Evolutionary conservation across 1,140 invertebrate genomes (phyloP), one percentile per base, ranked within the genome.

Genomic region (Ephestia elutella): DNA sequence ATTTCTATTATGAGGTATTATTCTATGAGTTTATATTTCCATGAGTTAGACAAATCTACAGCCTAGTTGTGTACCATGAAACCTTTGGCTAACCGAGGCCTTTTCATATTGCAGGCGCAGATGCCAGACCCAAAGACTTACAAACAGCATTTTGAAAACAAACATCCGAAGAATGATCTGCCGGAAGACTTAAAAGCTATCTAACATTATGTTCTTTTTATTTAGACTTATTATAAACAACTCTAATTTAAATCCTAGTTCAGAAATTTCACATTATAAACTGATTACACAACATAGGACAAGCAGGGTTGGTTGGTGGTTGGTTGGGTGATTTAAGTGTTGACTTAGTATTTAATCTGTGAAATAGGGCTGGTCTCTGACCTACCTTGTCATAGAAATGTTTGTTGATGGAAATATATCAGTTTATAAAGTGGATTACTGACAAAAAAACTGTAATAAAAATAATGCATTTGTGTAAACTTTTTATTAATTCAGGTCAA

Each of bases 51-150:
- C n/a, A n/a, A n/a, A n/a, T n/a, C n/a, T n/a, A n/a, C n/a, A n/a
- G n/a, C n/a, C n/a, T n/a, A n/a, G n/a, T n/a, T n/a, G n/a, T n/a
- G n/a, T 62, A 49, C 11, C 18, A 49, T 19, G 5, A 17, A 5
- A 49, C 18, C n/a, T n/a, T n/a, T 50, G 20, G 18, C 17, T 50
- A 19, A 20, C 9, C 10, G 18, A 15, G 4, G 38, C 13, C 3
- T 44, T 50, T 69, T 79, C 82, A 86, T 75, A 70, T 91, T 92
- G 35, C 82, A 99, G 98, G 94, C 98, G 5, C 96, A 98, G 90
- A 99, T 99, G 98, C 98, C 98, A 8, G 98, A 99, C 89, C 97
- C 97, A 49, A 99, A 99, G 90, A 99, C 98, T 7, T 99, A 99
- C 89, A 99, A 98, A 80, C 98, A 99, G 84, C 98, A 99, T 89